These are phyloP conservation scores for Nomada lathburiana DNA, from an alignment of 2,888 invertebrate genomes.

Conservation along the genomic window DNA sequence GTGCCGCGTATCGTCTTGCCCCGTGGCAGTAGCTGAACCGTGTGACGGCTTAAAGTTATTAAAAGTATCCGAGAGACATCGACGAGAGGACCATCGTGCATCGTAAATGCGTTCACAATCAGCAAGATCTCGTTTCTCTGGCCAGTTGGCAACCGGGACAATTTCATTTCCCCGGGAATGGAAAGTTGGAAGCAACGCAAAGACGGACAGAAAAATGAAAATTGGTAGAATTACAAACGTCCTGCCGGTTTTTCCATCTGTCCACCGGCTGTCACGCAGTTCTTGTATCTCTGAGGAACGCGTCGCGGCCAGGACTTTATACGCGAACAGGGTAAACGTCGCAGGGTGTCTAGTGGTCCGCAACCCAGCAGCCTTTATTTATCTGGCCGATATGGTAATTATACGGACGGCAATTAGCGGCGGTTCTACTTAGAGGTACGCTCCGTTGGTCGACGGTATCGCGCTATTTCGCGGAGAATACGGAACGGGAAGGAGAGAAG, in stretches of 20 bases:
- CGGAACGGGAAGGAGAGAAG: conserved; percentile 46
- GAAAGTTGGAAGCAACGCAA: not conserved
- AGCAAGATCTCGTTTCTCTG: not conserved
- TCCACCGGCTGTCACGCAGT: not conserved
- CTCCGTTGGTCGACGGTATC: conserved; percentile 49
- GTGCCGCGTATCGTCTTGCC: conserved; percentile 18
- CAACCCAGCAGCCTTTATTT: conserved; percentile 72
- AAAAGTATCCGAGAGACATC: conserved; percentile 8
- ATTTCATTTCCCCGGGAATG: not conserved
- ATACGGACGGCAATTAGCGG: conserved; percentile 74
- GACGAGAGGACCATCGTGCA: not conserved
- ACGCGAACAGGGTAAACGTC: conserved; percentile 46
- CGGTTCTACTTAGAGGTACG: conserved; percentile 71
- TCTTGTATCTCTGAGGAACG: conserved; percentile 45
- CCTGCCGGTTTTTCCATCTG: not conserved
- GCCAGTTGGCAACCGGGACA: not conserved
- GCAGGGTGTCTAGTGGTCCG: conserved; percentile 58
- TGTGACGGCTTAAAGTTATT: conserved; percentile 4
- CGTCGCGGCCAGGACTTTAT: conserved; percentile 29
- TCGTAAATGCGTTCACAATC: not conserved
- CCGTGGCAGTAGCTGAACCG: not conserved
- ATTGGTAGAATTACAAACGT: conserved; percentile 36
- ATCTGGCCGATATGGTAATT: conserved; percentile 78
- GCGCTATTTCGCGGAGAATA: conserved; percentile 32
- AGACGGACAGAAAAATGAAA: not conserved